Conservation (phyloP, 37 sponge, comb jelly and placozoan species). For the Diacarnus erythraeanus region DNA sequence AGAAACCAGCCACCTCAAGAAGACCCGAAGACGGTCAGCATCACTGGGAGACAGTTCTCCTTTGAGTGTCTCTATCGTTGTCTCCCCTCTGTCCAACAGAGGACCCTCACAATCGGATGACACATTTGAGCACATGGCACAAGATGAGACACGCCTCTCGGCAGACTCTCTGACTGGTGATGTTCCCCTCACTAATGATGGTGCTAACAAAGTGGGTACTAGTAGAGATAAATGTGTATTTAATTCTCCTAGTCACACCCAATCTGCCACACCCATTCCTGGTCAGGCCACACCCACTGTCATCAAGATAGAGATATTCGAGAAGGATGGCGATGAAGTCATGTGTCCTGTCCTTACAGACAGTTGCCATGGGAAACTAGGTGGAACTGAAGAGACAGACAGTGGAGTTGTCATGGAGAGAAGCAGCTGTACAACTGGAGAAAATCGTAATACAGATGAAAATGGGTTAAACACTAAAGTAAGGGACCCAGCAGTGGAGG, state of each 20-base stretch:
- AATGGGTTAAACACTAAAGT: no score
- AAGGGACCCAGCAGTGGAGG: no score
- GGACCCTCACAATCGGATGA: no score
- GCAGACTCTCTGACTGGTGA: no score
- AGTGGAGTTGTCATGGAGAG: no score
- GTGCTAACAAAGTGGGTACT: background rate
- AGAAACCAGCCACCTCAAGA: background rate
- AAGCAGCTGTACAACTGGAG: no score
- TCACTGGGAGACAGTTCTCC: background rate
- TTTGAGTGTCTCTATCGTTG: background rate
- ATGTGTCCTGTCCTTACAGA: no score
- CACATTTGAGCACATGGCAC: no score
- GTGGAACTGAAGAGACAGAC: background rate
- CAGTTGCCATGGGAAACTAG: background rate
- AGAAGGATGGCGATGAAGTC: background rate
- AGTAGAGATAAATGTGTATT: background rate
- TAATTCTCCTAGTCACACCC: background rate
- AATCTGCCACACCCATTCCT: background rate
- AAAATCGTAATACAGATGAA: no score
- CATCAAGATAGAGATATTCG: background rate
- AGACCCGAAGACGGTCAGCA: background rate
- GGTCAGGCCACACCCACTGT: background rate
- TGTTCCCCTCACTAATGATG: no score
- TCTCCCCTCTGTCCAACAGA: no score
- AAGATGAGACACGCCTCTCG: no score